Evolutionary conservation across 23 tunicate genomes (phyloP).

Genomic region (Diplosoma virens): DNA sequence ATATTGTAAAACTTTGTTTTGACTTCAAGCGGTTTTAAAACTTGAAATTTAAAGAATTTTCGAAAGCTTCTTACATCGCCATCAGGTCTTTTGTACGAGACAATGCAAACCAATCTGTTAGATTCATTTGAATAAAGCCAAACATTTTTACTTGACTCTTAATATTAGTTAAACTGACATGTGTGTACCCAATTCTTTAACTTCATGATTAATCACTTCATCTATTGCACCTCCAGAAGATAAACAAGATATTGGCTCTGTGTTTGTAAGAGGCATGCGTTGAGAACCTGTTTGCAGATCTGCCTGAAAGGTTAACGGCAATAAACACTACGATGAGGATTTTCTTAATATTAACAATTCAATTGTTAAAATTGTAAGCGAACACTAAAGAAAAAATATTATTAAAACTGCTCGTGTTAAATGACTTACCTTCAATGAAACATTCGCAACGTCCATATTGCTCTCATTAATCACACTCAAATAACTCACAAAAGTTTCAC

Average conservation of each 20-base stretch:
- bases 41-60: constrained; percentile 93
- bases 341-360: background rate
- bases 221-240: constrained; percentile 58
- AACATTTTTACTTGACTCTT: background rate
- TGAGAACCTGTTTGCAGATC: constrained; percentile 94
- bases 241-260: constrained; percentile 12
- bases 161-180: constrained; percentile 29
- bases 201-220: constrained; percentile 88
- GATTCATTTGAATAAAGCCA: background rate
- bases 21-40: constrained; percentile 86
- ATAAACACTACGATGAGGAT: background rate
- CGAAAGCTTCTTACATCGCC: constrained; percentile 64
- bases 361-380: background rate
- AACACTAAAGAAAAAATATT: background rate
- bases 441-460: constrained; percentile 39
- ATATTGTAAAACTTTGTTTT: constrained; percentile 88
- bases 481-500: constrained; percentile 92
- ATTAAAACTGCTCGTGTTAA: too few relatives aligned
- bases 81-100: constrained; percentile 58
- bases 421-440: constrained; percentile 58
- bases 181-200: constrained; percentile 92
- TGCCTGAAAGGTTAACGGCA: too few relatives aligned
- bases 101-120: constrained; percentile 74
- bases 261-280: constrained; percentile 42
- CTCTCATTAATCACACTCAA: constrained; percentile 89